A percentile compares a stretch with the other conserved stretches of the same genome.
phyloP scores from a whole-genome alignment of 2,888 invertebrate genomes.

The Lycocerus yunnanus region DNA sequence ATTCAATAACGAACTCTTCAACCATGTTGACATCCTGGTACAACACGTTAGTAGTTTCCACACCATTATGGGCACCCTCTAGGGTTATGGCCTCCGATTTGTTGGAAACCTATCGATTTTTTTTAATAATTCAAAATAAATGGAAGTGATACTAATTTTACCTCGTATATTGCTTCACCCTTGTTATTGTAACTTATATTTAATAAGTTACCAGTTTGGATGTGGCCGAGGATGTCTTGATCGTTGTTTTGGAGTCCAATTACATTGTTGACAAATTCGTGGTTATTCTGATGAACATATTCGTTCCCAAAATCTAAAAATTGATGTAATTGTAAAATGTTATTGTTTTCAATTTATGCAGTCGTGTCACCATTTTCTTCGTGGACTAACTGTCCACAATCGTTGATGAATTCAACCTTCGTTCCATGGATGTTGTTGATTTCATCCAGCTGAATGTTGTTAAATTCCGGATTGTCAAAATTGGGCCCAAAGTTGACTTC shows the following conservation, averaged over 20 bases:
- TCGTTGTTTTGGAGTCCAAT: constrained; percentile 16
- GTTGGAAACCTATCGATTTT: constrained; percentile 5
- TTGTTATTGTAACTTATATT: background rate
- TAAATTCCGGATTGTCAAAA: background rate
- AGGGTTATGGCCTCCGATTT: constrained; percentile 24
- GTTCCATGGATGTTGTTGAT: background rate
- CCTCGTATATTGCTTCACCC: constrained; percentile 15
- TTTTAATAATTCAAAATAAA: background rate
- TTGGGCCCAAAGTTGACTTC: background rate
- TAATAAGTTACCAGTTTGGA: background rate
- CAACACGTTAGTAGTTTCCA: background rate
- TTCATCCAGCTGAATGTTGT: background rate
- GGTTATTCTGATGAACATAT: constrained; percentile 1
- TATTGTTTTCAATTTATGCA: no score
- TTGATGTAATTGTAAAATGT: no score
- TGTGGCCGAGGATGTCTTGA: constrained; percentile 1
- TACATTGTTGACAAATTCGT: constrained; percentile 22
- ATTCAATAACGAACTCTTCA: background rate
- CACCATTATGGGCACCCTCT: background rate
- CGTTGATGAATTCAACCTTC: background rate
- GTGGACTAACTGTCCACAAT: background rate
- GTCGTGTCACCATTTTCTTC: no score
- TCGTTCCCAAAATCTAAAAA: constrained; percentile 9
- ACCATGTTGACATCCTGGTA: background rate
- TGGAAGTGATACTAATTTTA: background rate